phyloP scores from a whole-genome alignment of 2,888 invertebrate species.

The Tiphia femorata region DNA sequence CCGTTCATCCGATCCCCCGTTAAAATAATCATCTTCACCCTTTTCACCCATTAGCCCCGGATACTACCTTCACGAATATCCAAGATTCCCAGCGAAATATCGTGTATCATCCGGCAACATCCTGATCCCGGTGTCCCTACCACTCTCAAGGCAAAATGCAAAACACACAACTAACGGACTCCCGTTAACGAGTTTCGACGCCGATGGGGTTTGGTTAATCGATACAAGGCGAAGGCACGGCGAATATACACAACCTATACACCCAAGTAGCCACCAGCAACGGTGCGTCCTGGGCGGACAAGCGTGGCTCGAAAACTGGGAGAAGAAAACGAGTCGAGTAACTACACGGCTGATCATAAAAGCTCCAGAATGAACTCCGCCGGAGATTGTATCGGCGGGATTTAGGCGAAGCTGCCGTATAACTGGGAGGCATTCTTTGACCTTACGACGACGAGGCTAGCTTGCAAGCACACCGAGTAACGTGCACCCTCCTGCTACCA shows the following conservation, averaged over 20 bases:
- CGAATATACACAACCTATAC: not conserved
- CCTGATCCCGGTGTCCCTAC: too few species aligned
- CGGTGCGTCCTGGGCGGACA: not conserved
- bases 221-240: too few species aligned
- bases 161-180: constrained; percentile 16
- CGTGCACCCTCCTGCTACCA: too few species aligned
- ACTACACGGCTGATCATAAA: constrained; percentile 22
- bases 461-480: too few species aligned
- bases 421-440: constrained; percentile 13
- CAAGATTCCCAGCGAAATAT: too few species aligned
- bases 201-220: constrained; percentile 6
- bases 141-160: constrained; percentile 19
- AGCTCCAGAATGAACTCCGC: constrained; percentile 13
- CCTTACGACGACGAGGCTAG: constrained; percentile 15
- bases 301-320: not conserved
- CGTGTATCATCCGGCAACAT: too few species aligned
- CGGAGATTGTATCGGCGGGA: constrained; percentile 23
- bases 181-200: not conserved
- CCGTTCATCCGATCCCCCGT: too few species aligned
- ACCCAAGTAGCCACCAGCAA: constrained; percentile 3
- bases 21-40: too few species aligned
- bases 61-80: too few species aligned
- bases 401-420: constrained; percentile 10
- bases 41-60: too few species aligned
- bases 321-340: constrained; percentile 14